phyloP scores from a whole-genome alignment of 2,797 vertebrate genomes.

The Danio albolineatus region DNA sequence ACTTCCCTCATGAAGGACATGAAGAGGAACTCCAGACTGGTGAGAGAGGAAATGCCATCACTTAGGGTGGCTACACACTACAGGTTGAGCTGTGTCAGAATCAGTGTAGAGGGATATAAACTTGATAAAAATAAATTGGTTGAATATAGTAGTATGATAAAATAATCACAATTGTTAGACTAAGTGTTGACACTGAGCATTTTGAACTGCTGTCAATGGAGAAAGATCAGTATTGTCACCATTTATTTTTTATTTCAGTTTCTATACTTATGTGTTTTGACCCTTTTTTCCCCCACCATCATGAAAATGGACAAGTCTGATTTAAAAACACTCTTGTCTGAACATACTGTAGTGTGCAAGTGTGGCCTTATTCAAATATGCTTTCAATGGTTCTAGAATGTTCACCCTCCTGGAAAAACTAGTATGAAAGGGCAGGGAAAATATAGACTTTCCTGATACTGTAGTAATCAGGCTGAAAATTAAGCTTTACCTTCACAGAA shows the following conservation, averaged over 20 bases:
- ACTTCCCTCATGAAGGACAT: conserved; percentile 95
- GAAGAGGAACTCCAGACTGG: conserved; percentile 98
- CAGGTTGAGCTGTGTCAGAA: neutral
- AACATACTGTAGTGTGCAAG: neutral
- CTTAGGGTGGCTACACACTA: neutral
- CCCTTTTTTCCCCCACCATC: too few species aligned
- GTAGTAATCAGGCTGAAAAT: too few species aligned
- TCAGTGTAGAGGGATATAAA: neutral
- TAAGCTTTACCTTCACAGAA: too few species aligned
- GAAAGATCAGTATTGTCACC: too few species aligned
- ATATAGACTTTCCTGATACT: too few species aligned
- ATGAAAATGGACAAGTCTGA: too few species aligned
- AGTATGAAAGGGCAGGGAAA: too few species aligned
- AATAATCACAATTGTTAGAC: neutral
- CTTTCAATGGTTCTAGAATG: neutral
- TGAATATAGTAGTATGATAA: neutral
- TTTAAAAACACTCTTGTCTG: neutral
- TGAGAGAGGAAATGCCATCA: conserved; percentile 72
- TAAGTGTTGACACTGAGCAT: neutral
- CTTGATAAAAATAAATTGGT: neutral
- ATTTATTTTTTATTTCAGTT: neutral
- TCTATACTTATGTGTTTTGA: neutral
- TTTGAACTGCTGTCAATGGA: neutral
- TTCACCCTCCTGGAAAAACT: neutral
- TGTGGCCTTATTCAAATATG: neutral